A percentile compares a stretch with the other conserved stretches of the same genome.
Evolutionary conservation across 2,797 vertebrate genomes (phyloP).

Genomic region (Phylloscopus collybita): DNA sequence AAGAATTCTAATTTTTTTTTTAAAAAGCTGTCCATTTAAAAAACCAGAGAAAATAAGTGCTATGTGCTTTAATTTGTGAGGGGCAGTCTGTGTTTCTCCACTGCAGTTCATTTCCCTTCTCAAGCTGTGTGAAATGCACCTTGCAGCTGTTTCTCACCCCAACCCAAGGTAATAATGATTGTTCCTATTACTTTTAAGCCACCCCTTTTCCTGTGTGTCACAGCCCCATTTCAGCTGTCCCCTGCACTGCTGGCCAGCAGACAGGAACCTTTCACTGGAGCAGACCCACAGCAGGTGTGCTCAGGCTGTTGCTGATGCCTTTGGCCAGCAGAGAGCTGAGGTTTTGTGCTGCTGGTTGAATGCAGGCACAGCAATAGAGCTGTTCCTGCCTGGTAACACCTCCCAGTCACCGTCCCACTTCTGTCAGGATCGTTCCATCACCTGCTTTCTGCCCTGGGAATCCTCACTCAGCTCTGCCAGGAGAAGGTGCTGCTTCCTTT

Average conservation of each 20-base stretch:
- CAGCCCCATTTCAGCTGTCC: slow-evolving; percentile 24
- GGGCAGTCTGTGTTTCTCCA: neutral
- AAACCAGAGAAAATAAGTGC: neutral
- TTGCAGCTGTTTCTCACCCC: neutral
- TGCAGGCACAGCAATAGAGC: neutral
- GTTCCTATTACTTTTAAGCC: neutral
- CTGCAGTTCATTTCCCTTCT: neutral
- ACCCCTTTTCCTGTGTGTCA: slow-evolving; percentile 32
- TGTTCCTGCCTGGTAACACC: neutral
- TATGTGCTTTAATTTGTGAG: neutral
- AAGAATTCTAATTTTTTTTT: neutral
- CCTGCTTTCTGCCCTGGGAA: neutral
- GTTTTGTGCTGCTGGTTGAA: neutral
- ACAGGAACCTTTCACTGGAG: neutral
- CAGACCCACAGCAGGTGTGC: neutral
- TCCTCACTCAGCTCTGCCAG: neutral
- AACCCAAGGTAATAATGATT: neutral
- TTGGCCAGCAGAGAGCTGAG: neutral
- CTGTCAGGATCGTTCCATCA: slow-evolving; percentile 20
- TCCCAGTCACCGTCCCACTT: slow-evolving; percentile 1
- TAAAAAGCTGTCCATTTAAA: neutral
- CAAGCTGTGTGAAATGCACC: neutral
- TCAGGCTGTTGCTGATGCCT: neutral
- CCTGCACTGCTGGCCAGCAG: slow-evolving; percentile 3
- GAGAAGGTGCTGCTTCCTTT: neutral